These are phyloP conservation scores for Neolamprologus tretocephalus DNA, from an alignment of 2,113 vertebrate species.

Conservation along the genomic window DNA sequence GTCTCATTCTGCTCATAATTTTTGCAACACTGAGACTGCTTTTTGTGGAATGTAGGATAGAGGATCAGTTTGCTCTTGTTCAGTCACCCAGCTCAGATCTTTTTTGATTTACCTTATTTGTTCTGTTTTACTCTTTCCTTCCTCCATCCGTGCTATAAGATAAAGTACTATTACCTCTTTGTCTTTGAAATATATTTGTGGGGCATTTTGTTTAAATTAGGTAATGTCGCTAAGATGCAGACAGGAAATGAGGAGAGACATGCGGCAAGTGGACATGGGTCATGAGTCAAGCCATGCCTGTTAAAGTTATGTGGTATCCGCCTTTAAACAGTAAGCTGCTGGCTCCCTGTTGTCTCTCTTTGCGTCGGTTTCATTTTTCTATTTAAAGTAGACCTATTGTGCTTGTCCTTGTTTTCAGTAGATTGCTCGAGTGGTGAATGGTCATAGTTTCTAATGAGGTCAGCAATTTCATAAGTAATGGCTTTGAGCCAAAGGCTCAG, in stretches of 20 bases:
- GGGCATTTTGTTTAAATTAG: not conserved
- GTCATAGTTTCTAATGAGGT: not conserved
- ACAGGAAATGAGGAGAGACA: not conserved
- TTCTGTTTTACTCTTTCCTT: not conserved
- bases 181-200: not conserved
- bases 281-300: not conserved
- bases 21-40: not conserved
- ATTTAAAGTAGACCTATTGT: not conserved
- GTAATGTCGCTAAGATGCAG: not conserved
- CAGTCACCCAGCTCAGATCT: not conserved
- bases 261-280: not conserved
- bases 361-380: not conserved
- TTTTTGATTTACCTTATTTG: not conserved
- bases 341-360: not conserved
- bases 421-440: not conserved
- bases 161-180: not conserved
- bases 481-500: not conserved
- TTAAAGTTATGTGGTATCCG: not conserved
- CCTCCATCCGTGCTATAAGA: not conserved
- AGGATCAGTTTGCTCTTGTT: not conserved
- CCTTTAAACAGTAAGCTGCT: not conserved
- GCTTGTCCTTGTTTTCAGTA: not conserved
- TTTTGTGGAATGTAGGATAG: not conserved
- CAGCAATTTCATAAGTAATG: not conserved
- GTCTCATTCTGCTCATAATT: not conserved